Evolutionary conservation across 2,888 invertebrate genomes (phyloP).

Genomic region (Orchesella flavescens): DNA sequence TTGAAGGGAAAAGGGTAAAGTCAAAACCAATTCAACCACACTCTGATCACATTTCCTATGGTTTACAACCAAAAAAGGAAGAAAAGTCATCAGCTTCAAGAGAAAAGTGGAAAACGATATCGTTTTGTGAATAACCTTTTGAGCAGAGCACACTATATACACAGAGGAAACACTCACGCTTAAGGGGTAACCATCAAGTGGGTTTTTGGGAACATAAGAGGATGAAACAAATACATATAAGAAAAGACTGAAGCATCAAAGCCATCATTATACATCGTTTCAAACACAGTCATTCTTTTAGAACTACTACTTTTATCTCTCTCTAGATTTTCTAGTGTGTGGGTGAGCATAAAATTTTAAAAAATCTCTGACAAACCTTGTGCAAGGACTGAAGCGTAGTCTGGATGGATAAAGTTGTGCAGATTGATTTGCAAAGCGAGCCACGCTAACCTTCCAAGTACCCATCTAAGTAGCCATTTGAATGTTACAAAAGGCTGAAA

Average conservation of each 20-base stretch:
- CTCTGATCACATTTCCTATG: conserved; percentile 18
- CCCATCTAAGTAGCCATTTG: conserved; percentile 72
- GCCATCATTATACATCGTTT: neutral
- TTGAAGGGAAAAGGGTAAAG: neutral
- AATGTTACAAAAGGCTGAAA: conserved; percentile 71
- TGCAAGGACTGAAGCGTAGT: conserved; percentile 69
- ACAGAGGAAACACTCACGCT: too few relatives aligned
- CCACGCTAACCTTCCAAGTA: conserved; percentile 71
- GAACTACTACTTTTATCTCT: too few relatives aligned
- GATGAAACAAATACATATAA: neutral
- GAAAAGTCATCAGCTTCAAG: conserved; percentile 34
- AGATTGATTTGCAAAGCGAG: conserved; percentile 68
- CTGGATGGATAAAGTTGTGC: conserved; percentile 69
- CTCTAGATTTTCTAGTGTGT: too few relatives aligned
- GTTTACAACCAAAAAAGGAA: conserved; percentile 22
- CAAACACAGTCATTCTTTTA: too few relatives aligned
- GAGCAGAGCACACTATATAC: too few relatives aligned
- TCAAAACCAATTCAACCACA: neutral
- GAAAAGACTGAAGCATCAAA: neutral
- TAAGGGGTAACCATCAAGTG: too few relatives aligned
- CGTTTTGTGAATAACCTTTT: conserved; percentile 15
- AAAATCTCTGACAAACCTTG: conserved; percentile 61
- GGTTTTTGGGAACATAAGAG: too few relatives aligned
- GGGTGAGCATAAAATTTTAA: neutral
- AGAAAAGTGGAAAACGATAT: conserved; percentile 3